Evolutionary conservation across 2,113 vertebrate genomes (phyloP).

Genomic region (Hemichromis elongatus): DNA sequence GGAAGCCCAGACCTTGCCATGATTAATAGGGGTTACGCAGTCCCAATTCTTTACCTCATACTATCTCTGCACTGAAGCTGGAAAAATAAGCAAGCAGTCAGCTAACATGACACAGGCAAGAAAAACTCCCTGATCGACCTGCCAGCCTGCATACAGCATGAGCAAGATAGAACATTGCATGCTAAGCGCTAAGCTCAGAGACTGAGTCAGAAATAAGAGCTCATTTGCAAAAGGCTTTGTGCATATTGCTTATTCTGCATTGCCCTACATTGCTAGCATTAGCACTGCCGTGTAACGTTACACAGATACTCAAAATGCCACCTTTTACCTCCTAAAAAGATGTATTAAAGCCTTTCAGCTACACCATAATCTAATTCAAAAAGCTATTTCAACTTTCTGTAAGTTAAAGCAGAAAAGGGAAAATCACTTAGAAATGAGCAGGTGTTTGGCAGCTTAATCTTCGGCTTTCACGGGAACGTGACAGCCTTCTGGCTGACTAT

Average conservation of each 20-base stretch:
- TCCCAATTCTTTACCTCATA: constrained; percentile 42
- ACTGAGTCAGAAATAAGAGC: not conserved
- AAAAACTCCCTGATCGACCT: constrained; percentile 8
- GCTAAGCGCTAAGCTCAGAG: not conserved
- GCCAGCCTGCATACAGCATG: not conserved
- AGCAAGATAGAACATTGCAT: not conserved
- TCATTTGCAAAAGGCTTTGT: not conserved
- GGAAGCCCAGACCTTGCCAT: constrained; percentile 68
- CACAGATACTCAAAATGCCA: not conserved
- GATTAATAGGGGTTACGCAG: constrained; percentile 77
- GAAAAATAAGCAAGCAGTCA: constrained; percentile 80
- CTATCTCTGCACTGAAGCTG: constrained; percentile 63
- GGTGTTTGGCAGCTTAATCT: constrained; percentile 20
- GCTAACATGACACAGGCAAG: constrained; percentile 51
- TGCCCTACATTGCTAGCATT: not conserved
- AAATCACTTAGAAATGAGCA: not conserved
- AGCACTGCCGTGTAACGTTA: not conserved
- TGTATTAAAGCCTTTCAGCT: not conserved
- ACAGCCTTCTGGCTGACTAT: constrained; percentile 30
- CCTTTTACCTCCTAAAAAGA: not conserved
- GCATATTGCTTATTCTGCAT: not conserved
- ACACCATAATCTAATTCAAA: not conserved
- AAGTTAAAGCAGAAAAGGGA: not conserved
- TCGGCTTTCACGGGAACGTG: not conserved
- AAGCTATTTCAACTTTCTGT: not conserved